Conservation (phyloP, 2,888 invertebrate genomes). For the Julus scandinavius region DNA sequence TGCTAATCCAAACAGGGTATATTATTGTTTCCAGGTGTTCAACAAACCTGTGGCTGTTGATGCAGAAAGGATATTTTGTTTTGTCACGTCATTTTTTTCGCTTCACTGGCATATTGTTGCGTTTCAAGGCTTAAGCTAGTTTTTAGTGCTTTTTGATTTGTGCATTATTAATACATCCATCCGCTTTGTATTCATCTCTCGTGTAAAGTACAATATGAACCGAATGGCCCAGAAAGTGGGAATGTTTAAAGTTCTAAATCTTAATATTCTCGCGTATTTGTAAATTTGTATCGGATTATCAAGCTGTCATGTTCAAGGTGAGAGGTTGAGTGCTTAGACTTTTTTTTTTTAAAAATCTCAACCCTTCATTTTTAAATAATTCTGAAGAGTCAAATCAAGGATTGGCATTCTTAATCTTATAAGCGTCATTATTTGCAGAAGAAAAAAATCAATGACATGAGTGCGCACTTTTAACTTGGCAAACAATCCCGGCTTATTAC, state of each 20-base stretch:
- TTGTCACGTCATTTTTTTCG: neutral
- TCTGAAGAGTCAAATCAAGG: neutral
- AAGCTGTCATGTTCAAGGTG: neutral
- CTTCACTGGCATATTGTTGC: neutral
- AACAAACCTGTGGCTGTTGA: neutral
- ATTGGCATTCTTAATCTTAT: neutral
- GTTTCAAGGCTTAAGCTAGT: neutral
- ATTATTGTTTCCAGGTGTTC: neutral
- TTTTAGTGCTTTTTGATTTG: neutral
- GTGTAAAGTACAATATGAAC: neutral
- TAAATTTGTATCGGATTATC: neutral
- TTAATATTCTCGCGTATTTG: neutral
- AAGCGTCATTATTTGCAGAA: neutral
- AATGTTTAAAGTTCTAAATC: too few relatives aligned
- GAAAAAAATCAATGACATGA: slow-evolving; percentile 1
- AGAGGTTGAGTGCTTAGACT: neutral
- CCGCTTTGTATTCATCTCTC: neutral
- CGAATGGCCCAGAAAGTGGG: neutral
- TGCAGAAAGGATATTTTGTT: neutral
- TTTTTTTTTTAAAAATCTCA: neutral
- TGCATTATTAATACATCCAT: neutral
- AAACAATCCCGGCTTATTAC: neutral
- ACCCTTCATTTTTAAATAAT: neutral
- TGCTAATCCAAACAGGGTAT: too few relatives aligned
- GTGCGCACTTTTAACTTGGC: neutral